Percentiles rank a stretch among this genome's conserved stretches.
These are phyloP conservation scores for Clarias batrachus DNA, from an alignment of 2,113 vertebrate genomes.

Conservation along the genomic window DNA sequence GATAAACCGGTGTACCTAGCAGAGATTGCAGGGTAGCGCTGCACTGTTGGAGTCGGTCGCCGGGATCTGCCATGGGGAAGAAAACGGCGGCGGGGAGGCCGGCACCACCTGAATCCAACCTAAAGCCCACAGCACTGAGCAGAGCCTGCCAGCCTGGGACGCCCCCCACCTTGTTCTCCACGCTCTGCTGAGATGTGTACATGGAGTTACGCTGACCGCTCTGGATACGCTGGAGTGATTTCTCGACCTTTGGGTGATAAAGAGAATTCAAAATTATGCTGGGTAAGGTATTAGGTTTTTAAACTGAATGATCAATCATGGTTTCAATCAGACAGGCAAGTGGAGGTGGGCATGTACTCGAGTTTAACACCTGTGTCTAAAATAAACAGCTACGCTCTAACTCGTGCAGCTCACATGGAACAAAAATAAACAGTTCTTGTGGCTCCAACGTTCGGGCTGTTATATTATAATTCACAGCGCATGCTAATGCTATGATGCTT, in stretches of 20 bases:
- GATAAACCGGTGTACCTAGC: slow-evolving; percentile 74
- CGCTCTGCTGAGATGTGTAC: slow-evolving; percentile 95
- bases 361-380: background rate
- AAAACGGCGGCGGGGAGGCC: slow-evolving; percentile 89
- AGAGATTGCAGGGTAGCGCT: slow-evolving; percentile 90
- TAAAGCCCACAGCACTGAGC: slow-evolving; percentile 89
- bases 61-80: slow-evolving; percentile 89
- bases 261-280: background rate
- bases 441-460: background rate
- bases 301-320: background rate
- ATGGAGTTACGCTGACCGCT: slow-evolving; percentile 91
- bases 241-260: slow-evolving; percentile 81
- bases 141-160: slow-evolving; percentile 93
- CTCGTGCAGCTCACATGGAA: background rate
- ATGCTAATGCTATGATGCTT: background rate
- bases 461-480: background rate
- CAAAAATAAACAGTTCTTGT: background rate
- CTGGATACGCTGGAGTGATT: slow-evolving; percentile 93
- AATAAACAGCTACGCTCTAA: background rate
- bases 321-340: background rate
- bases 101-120: slow-evolving; percentile 81
- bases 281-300: background rate
- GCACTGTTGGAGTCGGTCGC: slow-evolving; percentile 89
- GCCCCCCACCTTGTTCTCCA: slow-evolving; percentile 93
- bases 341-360: background rate